phyloP scores from a whole-genome alignment of 2,113 vertebrate genomes.

The Bombycilla garrulus region DNA sequence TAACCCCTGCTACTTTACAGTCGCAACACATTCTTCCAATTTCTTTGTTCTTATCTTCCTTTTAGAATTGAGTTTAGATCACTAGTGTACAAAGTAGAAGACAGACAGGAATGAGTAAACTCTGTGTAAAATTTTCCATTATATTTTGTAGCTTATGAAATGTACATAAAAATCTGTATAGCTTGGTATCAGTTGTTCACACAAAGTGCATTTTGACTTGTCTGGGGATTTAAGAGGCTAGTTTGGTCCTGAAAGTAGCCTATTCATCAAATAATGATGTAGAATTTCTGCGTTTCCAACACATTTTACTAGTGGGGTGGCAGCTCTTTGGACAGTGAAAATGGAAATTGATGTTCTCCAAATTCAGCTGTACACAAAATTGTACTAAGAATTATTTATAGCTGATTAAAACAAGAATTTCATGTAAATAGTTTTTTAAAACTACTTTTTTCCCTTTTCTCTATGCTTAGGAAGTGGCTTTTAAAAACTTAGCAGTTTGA shows the following conservation, averaged over 20 bases:
- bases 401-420: neutral
- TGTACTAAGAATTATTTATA: neutral
- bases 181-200: neutral
- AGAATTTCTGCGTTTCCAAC: neutral
- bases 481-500: neutral
- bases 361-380: neutral
- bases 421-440: neutral
- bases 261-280: neutral
- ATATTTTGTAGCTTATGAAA: neutral
- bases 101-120: neutral
- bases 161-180: neutral
- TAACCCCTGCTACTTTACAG: neutral
- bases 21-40: neutral
- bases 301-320: neutral
- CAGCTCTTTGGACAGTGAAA: neutral
- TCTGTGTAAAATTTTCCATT: neutral
- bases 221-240: neutral
- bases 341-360: neutral
- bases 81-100: neutral
- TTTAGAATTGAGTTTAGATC: neutral
- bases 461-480: neutral
- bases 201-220: neutral
- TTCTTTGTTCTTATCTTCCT: neutral
- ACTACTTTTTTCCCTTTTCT: neutral
- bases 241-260: neutral